phyloP scores from a whole-genome alignment of 2,113 vertebrate species.

The Naja naja region DNA sequence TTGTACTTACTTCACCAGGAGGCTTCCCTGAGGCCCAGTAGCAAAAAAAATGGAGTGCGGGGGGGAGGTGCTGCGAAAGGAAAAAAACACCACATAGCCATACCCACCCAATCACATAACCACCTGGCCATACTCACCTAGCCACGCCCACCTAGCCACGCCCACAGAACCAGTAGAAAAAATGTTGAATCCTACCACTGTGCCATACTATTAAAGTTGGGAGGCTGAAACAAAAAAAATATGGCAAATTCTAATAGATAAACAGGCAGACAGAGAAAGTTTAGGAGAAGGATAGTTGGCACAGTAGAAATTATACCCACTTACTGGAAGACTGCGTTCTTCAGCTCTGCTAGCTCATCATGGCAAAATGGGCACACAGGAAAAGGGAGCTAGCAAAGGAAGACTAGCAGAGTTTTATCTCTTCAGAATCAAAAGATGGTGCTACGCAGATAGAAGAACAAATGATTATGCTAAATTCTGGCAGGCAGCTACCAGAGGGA shows the following conservation, averaged over 20 bases:
- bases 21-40: too few relatives aligned
- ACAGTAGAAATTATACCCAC: neutral
- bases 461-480: neutral
- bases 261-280: neutral
- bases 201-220: neutral
- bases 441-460: neutral
- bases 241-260: neutral
- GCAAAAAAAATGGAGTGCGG: too few relatives aligned
- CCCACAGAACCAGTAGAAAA: too few relatives aligned
- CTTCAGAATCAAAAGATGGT: neutral
- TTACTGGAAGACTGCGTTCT: neutral
- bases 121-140: too few relatives aligned
- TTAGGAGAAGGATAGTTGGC: neutral
- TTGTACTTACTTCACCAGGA: too few relatives aligned
- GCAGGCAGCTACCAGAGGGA: neutral
- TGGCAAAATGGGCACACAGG: neutral
- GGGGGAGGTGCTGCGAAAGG: too few relatives aligned
- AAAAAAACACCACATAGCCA: too few relatives aligned
- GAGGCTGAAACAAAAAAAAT: neutral
- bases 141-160: too few relatives aligned
- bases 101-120: too few relatives aligned
- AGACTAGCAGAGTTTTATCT: neutral
- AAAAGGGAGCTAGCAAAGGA: neutral
- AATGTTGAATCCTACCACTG: too few relatives aligned
- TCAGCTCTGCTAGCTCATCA: neutral